These are phyloP conservation scores for Stenotaenia linearis DNA, from an alignment of 2,888 invertebrate species.

Conservation along the genomic window DNA sequence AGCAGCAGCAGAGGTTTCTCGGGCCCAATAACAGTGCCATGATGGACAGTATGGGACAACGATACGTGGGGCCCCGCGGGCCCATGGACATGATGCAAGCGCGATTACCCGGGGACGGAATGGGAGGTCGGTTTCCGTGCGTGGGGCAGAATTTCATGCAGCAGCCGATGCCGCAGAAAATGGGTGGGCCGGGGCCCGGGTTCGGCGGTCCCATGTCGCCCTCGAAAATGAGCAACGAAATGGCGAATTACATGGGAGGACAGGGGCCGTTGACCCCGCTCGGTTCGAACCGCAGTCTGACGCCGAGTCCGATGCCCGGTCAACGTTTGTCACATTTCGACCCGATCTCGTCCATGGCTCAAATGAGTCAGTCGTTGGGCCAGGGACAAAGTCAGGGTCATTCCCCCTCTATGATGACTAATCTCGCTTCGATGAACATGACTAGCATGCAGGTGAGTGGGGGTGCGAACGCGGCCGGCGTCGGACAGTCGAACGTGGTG, in stretches of 20 bases:
- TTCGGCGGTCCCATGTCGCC: slow-evolving; percentile 34
- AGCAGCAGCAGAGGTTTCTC: slow-evolving; percentile 37
- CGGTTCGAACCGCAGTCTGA: slow-evolving; percentile 39
- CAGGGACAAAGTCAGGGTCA: slow-evolving; percentile 53
- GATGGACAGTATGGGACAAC: slow-evolving; percentile 27
- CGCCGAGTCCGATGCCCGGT: slow-evolving; percentile 37
- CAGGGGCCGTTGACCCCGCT: slow-evolving; percentile 41
- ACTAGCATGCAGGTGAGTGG: slow-evolving; percentile 38
- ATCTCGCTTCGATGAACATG: slow-evolving; percentile 39
- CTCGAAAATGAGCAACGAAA: slow-evolving; percentile 43
- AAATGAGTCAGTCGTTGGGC: slow-evolving; percentile 89
- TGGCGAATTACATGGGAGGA: slow-evolving; percentile 42
- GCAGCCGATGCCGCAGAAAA: not conserved
- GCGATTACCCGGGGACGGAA: slow-evolving; percentile 35
- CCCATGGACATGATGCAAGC: slow-evolving; percentile 39
- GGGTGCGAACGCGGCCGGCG: slow-evolving; percentile 39
- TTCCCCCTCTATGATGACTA: slow-evolving; percentile 38
- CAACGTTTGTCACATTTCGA: slow-evolving; percentile 63
- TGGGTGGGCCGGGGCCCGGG: slow-evolving; percentile 4
- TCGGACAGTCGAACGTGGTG: slow-evolving; percentile 48
- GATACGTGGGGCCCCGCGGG: slow-evolving; percentile 31
- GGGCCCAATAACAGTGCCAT: not conserved
- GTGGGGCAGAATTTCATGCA: slow-evolving; percentile 34
- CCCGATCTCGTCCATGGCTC: slow-evolving; percentile 86
- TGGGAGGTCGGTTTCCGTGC: slow-evolving; percentile 36